Base-by-base conservation (phyloP, 2,113 vertebrate species). In the Ascaphus truei region DNA sequence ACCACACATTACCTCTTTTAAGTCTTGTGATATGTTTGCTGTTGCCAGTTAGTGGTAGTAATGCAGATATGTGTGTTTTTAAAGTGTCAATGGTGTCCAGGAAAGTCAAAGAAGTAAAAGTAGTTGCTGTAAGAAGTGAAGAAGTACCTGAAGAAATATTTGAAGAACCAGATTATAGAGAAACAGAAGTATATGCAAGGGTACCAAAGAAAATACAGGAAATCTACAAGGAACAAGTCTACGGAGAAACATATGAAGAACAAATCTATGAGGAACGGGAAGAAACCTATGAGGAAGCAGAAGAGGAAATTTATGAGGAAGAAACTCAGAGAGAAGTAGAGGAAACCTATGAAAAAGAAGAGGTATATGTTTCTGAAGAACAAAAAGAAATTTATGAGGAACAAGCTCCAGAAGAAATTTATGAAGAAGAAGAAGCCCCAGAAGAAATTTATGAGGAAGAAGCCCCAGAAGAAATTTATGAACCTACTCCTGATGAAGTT, bases 81-180 rank as follows among this genome's bases (percentile, higher is more conserved):
- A 16, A 51, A 69, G 58, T 60, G 58, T 55, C 56, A 71, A 33
- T 71, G 43, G 23, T 58, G 12, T 51, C 33, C 27, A 57, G 22
- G 11, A 61, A 72, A 48, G 43, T 31, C 60, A 37, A 71, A 34
- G 68, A 75, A 52, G 37, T 53, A 7, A 65, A 53, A 62, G 51
- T 68, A 57, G 52, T 71, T 55, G 33, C 47, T 39, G 59, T 56
- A 51, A 62, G 53, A 47, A 62, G 22, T 51, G n/a, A 74, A 26
- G 45, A 68, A 25, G 25, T 16, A 11, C 31, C 18, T 4, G 26
- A 7, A 11, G 5, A 57, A 23, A n/a, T 61, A 30, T 30, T 52
- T 41, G 56, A 71, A 25, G 41, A 16, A 2, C 16, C 34, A 31
- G 33, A 55, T 41, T 71, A 61, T 18, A 71, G 39, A 52, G 23